A percentile compares a stretch with the other conserved stretches of the same genome.
Evolutionary conservation across 2,888 invertebrate species (phyloP).

Genomic region (Dasypogon diadema): DNA sequence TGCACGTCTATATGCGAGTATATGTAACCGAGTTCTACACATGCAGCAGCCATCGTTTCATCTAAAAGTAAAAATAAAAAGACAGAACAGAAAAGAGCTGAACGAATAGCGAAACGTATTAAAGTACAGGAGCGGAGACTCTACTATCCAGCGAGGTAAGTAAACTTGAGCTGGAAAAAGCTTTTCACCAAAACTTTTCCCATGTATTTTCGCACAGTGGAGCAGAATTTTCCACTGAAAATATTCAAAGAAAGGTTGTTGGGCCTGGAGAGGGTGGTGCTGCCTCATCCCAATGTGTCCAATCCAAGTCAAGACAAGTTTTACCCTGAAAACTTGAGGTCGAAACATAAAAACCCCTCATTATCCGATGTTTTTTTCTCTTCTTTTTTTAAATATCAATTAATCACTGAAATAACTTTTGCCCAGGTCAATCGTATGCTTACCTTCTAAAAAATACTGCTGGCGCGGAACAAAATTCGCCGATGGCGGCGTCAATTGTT

Average conservation of each 20-base stretch:
- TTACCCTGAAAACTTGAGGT: no score
- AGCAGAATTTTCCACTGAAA: conserved; percentile 10
- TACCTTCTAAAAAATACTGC: conserved; percentile 42
- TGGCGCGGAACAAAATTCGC: conserved; percentile 58
- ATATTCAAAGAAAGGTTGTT: background rate
- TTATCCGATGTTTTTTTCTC: no score
- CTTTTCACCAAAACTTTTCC: conserved; percentile 33
- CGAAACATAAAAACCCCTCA: no score
- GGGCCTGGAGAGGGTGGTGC: background rate
- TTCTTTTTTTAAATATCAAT: no score
- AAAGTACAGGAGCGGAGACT: background rate
- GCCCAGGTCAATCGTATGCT: no score
- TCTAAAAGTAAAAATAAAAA: conserved; percentile 43
- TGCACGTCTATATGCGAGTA: conserved; percentile 1
- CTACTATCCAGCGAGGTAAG: conserved; percentile 26
- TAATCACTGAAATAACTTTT: no score
- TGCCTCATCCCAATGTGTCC: background rate
- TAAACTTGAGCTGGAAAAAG: conserved; percentile 36
- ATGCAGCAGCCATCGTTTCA: conserved; percentile 36
- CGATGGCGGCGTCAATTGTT: conserved; percentile 66
- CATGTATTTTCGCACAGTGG: conserved; percentile 7
- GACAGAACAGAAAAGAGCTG: conserved; percentile 17
- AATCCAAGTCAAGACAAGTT: background rate
- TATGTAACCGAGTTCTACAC: background rate
- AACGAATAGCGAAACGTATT: conserved; percentile 21